Evolutionary conservation across 2,113 vertebrate genomes (phyloP).

Genomic region (Gobio gobio): DNA sequence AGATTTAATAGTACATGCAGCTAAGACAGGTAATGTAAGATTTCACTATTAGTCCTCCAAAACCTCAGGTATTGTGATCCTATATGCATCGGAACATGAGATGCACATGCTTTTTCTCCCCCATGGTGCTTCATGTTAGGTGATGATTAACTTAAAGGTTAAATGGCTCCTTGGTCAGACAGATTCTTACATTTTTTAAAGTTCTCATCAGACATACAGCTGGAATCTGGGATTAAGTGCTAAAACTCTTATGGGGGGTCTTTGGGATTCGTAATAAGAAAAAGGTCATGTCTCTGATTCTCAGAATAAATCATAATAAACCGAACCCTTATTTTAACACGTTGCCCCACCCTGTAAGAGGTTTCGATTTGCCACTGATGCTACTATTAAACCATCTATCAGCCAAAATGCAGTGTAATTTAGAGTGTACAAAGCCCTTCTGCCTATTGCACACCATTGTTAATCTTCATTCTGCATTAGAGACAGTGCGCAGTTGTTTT

Average conservation of each 20-base stretch:
- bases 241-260: slow-evolving; percentile 8
- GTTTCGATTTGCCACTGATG: neutral
- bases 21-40: neutral
- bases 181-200: slow-evolving; percentile 6
- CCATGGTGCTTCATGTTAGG: neutral
- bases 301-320: slow-evolving; percentile 1
- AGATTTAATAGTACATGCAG: neutral
- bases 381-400: neutral
- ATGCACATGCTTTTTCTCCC: neutral
- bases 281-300: slow-evolving; percentile 15
- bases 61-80: neutral
- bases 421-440: neutral
- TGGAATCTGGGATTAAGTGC: neutral
- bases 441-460: neutral
- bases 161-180: neutral
- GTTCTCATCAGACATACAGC: neutral
- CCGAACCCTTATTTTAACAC: neutral
- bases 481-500: slow-evolving; percentile 17
- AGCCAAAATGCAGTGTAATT: slow-evolving; percentile 20
- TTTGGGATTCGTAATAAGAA: slow-evolving; percentile 9
- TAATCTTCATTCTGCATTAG: neutral
- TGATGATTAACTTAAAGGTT: slow-evolving; percentile 14
- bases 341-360: slow-evolving; percentile 1
- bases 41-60: neutral
- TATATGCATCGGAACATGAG: neutral